A percentile compares a stretch with the other conserved stretches of the same genome.
Evolutionary conservation across 2,113 vertebrate species (phyloP).

Genomic region (Triplophysa rosa): DNA sequence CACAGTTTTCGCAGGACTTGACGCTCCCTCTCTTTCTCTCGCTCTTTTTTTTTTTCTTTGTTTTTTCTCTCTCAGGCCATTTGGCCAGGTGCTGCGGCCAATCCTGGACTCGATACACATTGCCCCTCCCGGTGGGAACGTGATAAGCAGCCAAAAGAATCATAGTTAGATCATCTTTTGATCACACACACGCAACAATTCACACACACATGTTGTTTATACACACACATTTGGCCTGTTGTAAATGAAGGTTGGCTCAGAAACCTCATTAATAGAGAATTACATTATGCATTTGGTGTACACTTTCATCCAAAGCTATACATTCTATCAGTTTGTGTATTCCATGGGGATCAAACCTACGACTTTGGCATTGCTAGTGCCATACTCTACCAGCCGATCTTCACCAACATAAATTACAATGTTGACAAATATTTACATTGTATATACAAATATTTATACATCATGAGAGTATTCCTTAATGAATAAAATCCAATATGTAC

Average conservation of each 20-base stretch:
- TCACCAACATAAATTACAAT: too few relatives aligned
- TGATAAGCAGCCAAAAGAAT: constrained; percentile 85
- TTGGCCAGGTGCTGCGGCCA: constrained; percentile 92
- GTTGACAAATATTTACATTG: too few relatives aligned
- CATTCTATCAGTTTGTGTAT: too few relatives aligned
- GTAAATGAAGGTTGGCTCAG: constrained; percentile 7
- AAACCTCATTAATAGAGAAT: neutral
- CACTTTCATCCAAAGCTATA: too few relatives aligned
- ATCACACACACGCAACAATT: constrained; percentile 23
- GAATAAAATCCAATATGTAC: neutral
- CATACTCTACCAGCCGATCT: too few relatives aligned
- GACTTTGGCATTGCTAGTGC: too few relatives aligned
- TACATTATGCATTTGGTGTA: too few relatives aligned
- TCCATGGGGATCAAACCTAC: too few relatives aligned
- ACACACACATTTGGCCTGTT: constrained; percentile 13
- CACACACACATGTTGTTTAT: constrained; percentile 12
- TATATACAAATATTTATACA: too few relatives aligned
- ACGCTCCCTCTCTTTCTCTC: neutral
- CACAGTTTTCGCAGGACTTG: constrained; percentile 1
- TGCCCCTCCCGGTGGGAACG: constrained; percentile 87
- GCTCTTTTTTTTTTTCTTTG: neutral
- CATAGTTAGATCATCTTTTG: constrained; percentile 81
- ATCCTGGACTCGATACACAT: constrained; percentile 92
- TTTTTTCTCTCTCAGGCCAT: constrained; percentile 77
- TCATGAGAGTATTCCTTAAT: neutral